Evolutionary conservation across 2,888 invertebrate species (phyloP).

Genomic region (Leucoma salicis): DNA sequence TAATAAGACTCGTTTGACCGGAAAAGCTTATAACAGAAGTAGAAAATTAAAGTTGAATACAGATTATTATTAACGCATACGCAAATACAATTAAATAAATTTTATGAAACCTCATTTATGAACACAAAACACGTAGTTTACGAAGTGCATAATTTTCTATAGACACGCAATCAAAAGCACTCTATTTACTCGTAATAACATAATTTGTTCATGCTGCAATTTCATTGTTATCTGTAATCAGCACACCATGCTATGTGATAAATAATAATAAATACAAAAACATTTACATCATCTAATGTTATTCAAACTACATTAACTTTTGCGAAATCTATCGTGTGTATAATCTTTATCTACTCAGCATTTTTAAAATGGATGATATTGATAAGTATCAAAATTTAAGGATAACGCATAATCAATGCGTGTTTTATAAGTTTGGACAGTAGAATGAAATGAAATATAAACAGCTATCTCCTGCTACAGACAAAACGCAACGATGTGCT

Average conservation of each 20-base stretch:
- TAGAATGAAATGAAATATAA: no score
- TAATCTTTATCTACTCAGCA: no score
- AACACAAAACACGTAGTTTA: slow-evolving; percentile 39
- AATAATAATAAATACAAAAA: no score
- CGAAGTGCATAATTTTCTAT: slow-evolving; percentile 51
- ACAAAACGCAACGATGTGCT: no score
- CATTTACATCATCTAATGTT: no score
- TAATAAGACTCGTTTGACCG: slow-evolving; percentile 8
- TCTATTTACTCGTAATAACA: slow-evolving; percentile 42
- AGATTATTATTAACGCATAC: slow-evolving; percentile 22
- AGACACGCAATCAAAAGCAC: slow-evolving; percentile 53
- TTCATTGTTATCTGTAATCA: slow-evolving; percentile 36
- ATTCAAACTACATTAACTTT: no score
- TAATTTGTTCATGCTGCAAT: slow-evolving; percentile 52
- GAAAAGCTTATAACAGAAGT: slow-evolving; percentile 26
- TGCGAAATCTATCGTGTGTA: no score
- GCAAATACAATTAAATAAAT: slow-evolving; percentile 32
- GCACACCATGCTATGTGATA: slow-evolving; percentile 31
- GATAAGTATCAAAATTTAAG: no score
- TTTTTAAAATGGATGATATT: no score
- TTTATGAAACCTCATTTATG: slow-evolving; percentile 31
- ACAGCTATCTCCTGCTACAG: no score
- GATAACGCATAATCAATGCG: no score
- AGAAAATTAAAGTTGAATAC: slow-evolving; percentile 26
- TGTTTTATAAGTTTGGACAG: no score